Evolutionary conservation across 2,797 vertebrate species (phyloP), one percentile per base, ranked within the genome.

Genomic region (Cyclura pinguis): DNA sequence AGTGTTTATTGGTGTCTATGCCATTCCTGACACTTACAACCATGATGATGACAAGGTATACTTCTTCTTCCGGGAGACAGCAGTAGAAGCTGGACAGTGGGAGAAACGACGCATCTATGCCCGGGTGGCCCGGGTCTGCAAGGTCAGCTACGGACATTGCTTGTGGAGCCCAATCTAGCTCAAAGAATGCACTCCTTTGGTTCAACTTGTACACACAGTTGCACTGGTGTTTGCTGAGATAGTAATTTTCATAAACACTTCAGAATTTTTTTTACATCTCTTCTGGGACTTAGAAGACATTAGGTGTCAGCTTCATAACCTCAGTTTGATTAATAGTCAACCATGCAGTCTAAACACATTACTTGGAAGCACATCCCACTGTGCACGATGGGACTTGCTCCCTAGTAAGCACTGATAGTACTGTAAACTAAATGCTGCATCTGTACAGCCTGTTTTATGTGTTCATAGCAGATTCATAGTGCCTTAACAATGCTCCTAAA

Each of bases 51-150:
- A 98, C 93, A 98, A 98, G 92, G 91, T 96, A 57, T 96, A 96
- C 91, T 32, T 96, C 89, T 98, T 98, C 97, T 98, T 98, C 95
- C 98, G 97, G 1, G 98, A 98, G 97, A 96, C 92, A 0, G 98
- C 98, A 0, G 93, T 97, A 94, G 98, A 98, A 95, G 96, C 97
- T 0, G 98, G 96, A 27, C 98, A 98, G 94, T 97, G 98, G 97
- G 98, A 98, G 94, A 96, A 91, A 95, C 93, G 94, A 89, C 97
- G 97, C 90, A 93, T 98, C 89, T 97, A 98, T 0, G 97, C 98
- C 93, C 97, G 98, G 0, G 98, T 98, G 93, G 98, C 98, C 1
- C 97, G 98, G 22, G 98, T 98, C 94, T 98, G 98, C 97, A 98
- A 98, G 98, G 98, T 98, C 72, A 89, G 86, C 94, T 91, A 3